Base-by-base conservation (phyloP, 1,140 invertebrate species). In the Megalonaias nervosa region DNA sequence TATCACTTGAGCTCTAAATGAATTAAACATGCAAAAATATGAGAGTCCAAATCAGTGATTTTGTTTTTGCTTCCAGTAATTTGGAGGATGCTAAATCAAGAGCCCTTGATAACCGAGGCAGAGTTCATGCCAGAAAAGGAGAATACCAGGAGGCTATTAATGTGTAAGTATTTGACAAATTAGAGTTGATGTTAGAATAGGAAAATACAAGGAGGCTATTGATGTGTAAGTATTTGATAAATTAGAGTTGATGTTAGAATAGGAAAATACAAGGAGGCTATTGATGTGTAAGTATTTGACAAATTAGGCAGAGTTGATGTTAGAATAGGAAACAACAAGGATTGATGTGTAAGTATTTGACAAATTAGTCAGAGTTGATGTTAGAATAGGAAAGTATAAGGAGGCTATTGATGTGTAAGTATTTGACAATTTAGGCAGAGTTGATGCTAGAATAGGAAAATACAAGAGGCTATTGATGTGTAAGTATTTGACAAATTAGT, bases 181-280 rank as follows among this genome's bases (percentile, higher is more conserved):
- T 26, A 11, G 90, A 80, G 89, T 90, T 57, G 84, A 90, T 80
- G 89, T 88, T 0, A 87, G 86, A 80, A 87, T 82, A 79, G 89
- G 89, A 71, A 82, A 90, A 67, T 91, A 84, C 79, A 79, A 86
- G 70, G 83, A 89, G 68, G 90, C 90, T 59, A 88, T 91, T 65
- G 84, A 89, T 61, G 84, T 91, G 86, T 90, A 82, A 86, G 87
- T 26, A 26, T 26, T 91, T 31, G 90, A 91, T 69, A 91, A 91
- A 71, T 65, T 91, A 11, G 90, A 80, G 89, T 90, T 57, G 84
- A 90, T 80, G 89, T 88, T 0, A 87, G 86, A 80, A 87, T 82
- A 79, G 89, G 89, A 71, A 82, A 90, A 67, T 91, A 84, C 79
- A 79, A 86, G 70, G 83, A 89, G 68, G 90, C 90, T 59, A 88